Evolutionary conservation across 1,140 invertebrate genomes (phyloP), one percentile per base, ranked within the genome.

Genomic region (Delia radicum): DNA sequence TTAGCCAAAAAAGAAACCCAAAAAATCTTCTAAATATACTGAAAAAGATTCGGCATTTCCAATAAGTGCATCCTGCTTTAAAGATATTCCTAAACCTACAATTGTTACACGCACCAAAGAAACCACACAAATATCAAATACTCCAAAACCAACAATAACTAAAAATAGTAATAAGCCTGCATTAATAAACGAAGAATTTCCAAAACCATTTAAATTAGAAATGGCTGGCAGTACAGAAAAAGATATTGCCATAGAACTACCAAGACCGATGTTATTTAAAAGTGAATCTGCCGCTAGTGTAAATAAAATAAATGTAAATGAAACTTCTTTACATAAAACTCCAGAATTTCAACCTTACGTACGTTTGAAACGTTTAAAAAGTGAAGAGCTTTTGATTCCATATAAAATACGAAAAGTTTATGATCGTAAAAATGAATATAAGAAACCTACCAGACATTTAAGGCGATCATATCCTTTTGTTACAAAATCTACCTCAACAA

Each of bases 141-240:
- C n/a, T n/a, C n/a, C n/a, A n/a, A n/a, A n/a, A n/a, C n/a, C n/a
- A n/a, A n/a, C n/a, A n/a, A 62, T 26, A 10, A 10, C 55, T n/a
- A 62, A 2, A 21, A 24, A 24, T n/a, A 62, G 21, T 1, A 62
- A 62, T 21, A 27, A n/a, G 15, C 12, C 13, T 65, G 10, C 26
- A 28, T 15, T 15, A 42, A 28, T 12, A 13, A n/a, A 28, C 0
- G n/a, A 69, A 7, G 28, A 33, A 18, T 69, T 69, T 69, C 65
- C 65, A 12, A 69, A 69, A 15, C 65, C 65, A 24, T 69, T 69
- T 24, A 69, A 69, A 69, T 69, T 31, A 24, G 65, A 69, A 37
- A 33, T 26, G 28, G 8, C 5, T 63, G 7, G 3, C n/a, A n/a
- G 15, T 15, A 29, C 28, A 37, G 29, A 24, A 12, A 7, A 21